Percentiles rank a stretch among this genome's conserved stretches.
Conservation (phyloP, 2,113 vertebrate genomes). For the Dipodomys merriami region DNA sequence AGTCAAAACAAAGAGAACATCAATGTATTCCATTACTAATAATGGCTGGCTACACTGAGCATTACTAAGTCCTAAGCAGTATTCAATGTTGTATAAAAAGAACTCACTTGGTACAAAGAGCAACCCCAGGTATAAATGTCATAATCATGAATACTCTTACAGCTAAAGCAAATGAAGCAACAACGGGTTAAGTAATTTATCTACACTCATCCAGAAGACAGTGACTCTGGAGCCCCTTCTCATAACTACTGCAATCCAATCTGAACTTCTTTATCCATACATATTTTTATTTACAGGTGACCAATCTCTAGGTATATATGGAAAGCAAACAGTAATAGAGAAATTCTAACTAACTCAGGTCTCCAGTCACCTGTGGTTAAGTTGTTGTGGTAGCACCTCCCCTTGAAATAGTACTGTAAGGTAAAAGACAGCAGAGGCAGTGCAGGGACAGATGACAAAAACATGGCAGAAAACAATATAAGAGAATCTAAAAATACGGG, state of each 20-base stretch:
- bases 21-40: neutral
- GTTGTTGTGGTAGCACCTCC: neutral
- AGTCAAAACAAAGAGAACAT: neutral
- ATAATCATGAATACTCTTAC: neutral
- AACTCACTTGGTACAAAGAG: neutral
- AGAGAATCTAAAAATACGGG: neutral
- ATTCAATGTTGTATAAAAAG: neutral
- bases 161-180: neutral
- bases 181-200: neutral
- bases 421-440: slow-evolving; percentile 16
- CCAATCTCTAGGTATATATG: neutral
- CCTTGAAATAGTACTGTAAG: neutral
- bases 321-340: neutral
- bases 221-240: neutral
- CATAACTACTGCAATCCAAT: neutral
- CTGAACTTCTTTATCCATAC: neutral
- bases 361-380: neutral
- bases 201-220: neutral
- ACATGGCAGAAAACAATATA: neutral
- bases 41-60: neutral
- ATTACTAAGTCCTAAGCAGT: neutral
- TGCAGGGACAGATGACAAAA: neutral
- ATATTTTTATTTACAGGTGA: neutral
- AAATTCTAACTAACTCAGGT: neutral
- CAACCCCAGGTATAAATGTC: neutral